A percentile compares a stretch with the other conserved stretches of the same genome.
Evolutionary conservation across 2,888 invertebrate genomes (phyloP).

Genomic region (Hanleya hanleyi): DNA sequence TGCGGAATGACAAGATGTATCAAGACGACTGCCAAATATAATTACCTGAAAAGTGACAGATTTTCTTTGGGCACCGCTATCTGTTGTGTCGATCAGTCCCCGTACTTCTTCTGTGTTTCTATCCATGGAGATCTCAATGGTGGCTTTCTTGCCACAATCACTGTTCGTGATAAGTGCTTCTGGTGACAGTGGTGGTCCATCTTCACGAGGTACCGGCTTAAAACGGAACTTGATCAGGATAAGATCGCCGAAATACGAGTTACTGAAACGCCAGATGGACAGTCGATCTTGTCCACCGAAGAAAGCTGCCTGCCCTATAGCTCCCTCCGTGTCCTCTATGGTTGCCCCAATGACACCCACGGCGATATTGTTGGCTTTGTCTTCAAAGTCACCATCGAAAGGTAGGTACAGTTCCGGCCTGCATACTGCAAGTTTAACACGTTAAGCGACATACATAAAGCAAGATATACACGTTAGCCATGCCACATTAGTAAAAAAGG

Average conservation of each 20-base stretch:
- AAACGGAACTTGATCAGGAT: constrained; percentile 2
- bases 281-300: neutral
- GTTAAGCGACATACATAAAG: too few relatives aligned
- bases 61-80: neutral
- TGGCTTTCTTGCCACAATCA: constrained; percentile 2
- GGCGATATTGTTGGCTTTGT: neutral
- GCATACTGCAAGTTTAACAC: neutral
- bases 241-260: neutral
- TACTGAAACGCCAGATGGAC: constrained; percentile 1
- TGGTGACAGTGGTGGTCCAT: neutral
- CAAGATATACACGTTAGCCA: too few relatives aligned
- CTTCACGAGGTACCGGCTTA: neutral
- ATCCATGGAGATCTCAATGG: neutral
- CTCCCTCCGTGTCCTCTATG: neutral
- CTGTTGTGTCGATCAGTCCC: neutral
- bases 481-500: too few relatives aligned
- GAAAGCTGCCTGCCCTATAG: neutral
- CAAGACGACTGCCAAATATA: too few relatives aligned
- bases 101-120: neutral
- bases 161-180: neutral
- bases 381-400: neutral
- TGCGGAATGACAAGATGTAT: too few relatives aligned
- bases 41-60: neutral
- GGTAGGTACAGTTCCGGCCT: neutral
- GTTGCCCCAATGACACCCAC: neutral